phyloP scores from a whole-genome alignment of 2,888 invertebrate genomes.

The Drosophila borborema region DNA sequence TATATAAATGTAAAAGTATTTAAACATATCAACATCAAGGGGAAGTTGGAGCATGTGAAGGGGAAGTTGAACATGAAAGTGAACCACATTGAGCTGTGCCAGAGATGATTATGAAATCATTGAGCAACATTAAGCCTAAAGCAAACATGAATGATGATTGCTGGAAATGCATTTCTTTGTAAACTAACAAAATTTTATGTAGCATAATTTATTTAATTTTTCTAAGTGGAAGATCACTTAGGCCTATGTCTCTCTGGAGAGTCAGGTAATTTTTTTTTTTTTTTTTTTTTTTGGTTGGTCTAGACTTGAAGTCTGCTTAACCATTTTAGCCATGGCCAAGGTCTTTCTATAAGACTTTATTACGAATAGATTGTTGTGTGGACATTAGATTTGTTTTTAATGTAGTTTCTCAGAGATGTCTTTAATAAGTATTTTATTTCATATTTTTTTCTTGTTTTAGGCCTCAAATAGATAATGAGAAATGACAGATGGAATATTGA shows the following conservation, averaged over 20 bases:
- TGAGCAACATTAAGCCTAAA: not conserved
- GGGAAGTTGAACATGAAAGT: no score
- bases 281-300: not conserved
- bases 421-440: no score
- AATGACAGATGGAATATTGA: no score
- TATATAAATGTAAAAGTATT: constrained; percentile 25
- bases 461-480: no score
- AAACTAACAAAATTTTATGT: not conserved
- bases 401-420: no score
- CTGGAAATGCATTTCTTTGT: not conserved
- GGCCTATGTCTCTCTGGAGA: not conserved
- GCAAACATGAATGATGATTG: not conserved
- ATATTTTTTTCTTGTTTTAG: no score
- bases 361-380: no score
- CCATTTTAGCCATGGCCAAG: not conserved
- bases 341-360: not conserved
- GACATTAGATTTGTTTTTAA: no score
- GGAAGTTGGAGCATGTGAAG: not conserved
- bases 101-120: not conserved
- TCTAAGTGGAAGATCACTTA: not conserved
- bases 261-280: not conserved
- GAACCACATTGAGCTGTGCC: not conserved
- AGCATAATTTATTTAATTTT: not conserved
- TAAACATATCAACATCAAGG: constrained; percentile 8
- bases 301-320: not conserved